Conservation (phyloP, 1,140 invertebrate genomes). For the Plectrocnemia conspersa region DNA sequence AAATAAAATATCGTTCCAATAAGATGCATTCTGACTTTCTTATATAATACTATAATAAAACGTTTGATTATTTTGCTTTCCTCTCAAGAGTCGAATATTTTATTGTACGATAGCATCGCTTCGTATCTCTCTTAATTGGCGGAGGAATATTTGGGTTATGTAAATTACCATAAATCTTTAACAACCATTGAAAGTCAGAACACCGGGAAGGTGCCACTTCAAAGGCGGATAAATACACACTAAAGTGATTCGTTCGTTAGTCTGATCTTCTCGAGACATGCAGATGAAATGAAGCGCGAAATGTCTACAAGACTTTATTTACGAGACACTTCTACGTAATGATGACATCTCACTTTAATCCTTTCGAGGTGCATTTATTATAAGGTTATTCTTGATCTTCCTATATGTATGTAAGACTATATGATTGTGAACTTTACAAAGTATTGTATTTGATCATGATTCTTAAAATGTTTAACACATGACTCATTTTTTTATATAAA, state of each 20-base stretch:
- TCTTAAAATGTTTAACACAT: too few species aligned
- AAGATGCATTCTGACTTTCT: too few species aligned
- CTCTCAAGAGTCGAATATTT: too few species aligned
- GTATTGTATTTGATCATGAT: too few species aligned
- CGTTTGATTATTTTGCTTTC: too few species aligned
- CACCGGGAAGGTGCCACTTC: conserved; percentile 1
- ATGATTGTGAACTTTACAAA: too few species aligned
- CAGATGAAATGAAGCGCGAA: conserved; percentile 15
- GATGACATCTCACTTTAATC: conserved; percentile 25
- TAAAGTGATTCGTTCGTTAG: not conserved
- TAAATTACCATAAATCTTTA: not conserved
- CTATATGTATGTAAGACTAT: too few species aligned
- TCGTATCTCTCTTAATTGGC: too few species aligned
- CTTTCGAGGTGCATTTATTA: conserved; percentile 14
- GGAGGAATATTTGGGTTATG: not conserved
- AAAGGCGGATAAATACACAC: not conserved
- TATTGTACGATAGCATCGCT: too few species aligned
- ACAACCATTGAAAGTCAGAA: not conserved
- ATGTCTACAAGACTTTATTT: conserved; percentile 5
- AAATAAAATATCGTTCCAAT: too few species aligned
- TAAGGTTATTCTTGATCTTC: conserved; percentile 22
- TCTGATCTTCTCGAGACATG: not conserved
- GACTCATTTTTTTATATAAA: too few species aligned
- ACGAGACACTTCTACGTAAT: conserved; percentile 22
- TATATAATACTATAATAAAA: too few species aligned